These are phyloP conservation scores for Verasper variegatus DNA, from an alignment of 2,113 vertebrate genomes.

Conservation along the genomic window DNA sequence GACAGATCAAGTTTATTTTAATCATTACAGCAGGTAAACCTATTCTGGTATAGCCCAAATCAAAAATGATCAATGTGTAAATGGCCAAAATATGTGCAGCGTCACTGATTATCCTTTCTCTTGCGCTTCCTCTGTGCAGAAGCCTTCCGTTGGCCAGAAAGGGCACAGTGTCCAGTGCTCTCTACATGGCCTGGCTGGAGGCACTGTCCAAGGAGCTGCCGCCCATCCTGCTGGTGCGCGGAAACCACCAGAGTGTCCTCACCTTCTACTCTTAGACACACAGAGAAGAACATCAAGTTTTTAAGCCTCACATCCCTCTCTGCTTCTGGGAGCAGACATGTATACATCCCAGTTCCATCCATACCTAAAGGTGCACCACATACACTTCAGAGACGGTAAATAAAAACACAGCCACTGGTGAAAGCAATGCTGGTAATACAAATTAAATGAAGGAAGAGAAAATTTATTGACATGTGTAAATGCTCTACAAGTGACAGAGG, in stretches of 20 bases:
- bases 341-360: slow-evolving; percentile 40
- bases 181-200: slow-evolving; percentile 99
- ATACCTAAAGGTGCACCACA: slow-evolving; percentile 50
- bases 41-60: background rate
- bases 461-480: slow-evolving; percentile 25
- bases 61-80: background rate
- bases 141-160: slow-evolving; percentile 97
- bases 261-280: slow-evolving; percentile 95
- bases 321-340: slow-evolving; percentile 51
- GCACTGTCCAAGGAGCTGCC: slow-evolving; percentile 93
- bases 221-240: slow-evolving; percentile 93
- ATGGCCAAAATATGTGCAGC: background rate
- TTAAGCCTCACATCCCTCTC: slow-evolving; percentile 42
- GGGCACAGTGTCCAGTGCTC: slow-evolving; percentile 92
- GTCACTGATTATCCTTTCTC: background rate
- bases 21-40: background rate
- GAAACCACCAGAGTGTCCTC: slow-evolving; percentile 99
- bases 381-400: slow-evolving; percentile 52
- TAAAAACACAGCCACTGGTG: slow-evolving; percentile 47
- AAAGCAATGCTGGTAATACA: slow-evolving; percentile 29
- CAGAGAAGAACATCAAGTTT: slow-evolving; percentile 6
- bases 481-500: slow-evolving; percentile 31
- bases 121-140: slow-evolving; percentile 73
- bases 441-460: slow-evolving; percentile 35
- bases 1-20: background rate